A percentile compares a stretch with the other conserved stretches of the same genome.
phyloP scores from a whole-genome alignment of 2,888 invertebrate genomes.

The Pristionchus entomophagus region DNA sequence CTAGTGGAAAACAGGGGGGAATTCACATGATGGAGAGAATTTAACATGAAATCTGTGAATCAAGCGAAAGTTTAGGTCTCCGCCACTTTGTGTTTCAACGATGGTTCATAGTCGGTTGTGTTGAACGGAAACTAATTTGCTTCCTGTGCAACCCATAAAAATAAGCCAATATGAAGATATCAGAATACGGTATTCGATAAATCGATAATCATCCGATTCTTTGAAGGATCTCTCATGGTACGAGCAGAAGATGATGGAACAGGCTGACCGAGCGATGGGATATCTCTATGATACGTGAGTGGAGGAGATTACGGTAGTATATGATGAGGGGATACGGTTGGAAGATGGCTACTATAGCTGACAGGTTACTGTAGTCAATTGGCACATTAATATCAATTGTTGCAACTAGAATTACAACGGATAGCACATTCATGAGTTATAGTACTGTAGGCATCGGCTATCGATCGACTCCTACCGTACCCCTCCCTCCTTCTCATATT shows the following conservation, averaged over 20 bases:
- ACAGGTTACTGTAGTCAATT: no score
- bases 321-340: no score
- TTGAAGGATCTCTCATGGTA: constrained; percentile 48
- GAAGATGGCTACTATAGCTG: no score
- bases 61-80: no score
- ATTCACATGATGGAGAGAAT: neutral
- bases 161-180: neutral
- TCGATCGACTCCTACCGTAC: neutral
- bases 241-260: constrained; percentile 37
- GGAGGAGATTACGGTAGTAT: neutral
- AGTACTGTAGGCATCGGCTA: neutral
- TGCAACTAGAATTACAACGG: no score
- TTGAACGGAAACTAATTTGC: no score
- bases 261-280: constrained; percentile 20
- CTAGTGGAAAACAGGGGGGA: neutral
- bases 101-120: no score
- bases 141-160: no score
- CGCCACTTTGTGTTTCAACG: no score
- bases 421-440: neutral
- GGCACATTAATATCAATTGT: no score
- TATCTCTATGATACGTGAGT: constrained; percentile 45
- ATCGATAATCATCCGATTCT: neutral
- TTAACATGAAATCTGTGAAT: no score
- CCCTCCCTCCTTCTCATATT: no score
- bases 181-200: neutral